Percentiles rank a stretch among this genome's conserved stretches.
These are phyloP conservation scores for Archivesica marissinica DNA, from an alignment of 1,140 invertebrate species.

Conservation along the genomic window DNA sequence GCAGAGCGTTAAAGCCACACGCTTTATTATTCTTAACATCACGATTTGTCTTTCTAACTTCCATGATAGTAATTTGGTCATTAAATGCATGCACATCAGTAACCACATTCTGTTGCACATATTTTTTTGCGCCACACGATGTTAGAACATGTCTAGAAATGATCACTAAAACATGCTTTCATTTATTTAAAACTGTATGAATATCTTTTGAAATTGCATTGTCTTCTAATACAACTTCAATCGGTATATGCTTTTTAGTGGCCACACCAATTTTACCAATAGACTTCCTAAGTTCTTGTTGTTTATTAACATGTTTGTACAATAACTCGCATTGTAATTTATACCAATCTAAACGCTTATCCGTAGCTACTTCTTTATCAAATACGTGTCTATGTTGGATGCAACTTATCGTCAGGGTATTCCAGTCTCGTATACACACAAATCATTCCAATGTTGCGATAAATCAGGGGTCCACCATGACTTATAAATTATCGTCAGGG, in stretches of 20 bases:
- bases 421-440: neutral
- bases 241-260: neutral
- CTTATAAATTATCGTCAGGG: neutral
- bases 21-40: neutral
- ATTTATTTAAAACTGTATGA: neutral
- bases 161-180: neutral
- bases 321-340: no score
- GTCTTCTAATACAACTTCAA: neutral
- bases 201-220: neutral
- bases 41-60: neutral
- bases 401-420: neutral
- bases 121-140: neutral
- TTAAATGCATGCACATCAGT: neutral
- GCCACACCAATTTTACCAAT: constrained; percentile 2
- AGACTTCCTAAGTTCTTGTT: neutral
- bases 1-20: neutral
- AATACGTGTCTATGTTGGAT: neutral
- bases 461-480: neutral
- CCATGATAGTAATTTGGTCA: neutral
- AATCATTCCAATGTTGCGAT: neutral
- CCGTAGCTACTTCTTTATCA: neutral
- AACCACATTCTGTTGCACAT: neutral
- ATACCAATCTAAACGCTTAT: no score
- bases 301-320: neutral
- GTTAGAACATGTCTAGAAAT: neutral